Evolutionary conservation across 2,113 vertebrate species (phyloP).

Genomic region (Dicentrarchus labrax): DNA sequence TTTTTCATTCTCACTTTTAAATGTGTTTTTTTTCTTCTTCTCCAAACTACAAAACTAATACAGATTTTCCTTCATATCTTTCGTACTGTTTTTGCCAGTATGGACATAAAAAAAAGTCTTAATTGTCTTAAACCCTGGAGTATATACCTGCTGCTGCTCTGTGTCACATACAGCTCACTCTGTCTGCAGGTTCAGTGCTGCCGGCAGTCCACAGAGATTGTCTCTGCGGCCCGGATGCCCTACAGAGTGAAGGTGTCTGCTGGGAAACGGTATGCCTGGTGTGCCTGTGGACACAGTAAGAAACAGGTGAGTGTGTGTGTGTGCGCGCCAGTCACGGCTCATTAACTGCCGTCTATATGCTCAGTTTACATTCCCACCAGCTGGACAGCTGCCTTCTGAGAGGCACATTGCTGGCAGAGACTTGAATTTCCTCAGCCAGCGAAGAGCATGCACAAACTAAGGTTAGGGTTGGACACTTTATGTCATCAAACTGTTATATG

Average conservation of each 20-base stretch:
- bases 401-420: not conserved
- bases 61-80: too few relatives aligned
- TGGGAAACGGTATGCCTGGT: conserved; percentile 90
- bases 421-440: not conserved
- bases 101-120: too few relatives aligned
- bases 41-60: too few relatives aligned
- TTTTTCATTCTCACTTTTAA: too few relatives aligned
- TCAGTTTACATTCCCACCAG: not conserved
- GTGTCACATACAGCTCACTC: not conserved
- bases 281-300: conserved; percentile 89
- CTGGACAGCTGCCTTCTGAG: not conserved
- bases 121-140: too few relatives aligned
- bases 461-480: too few relatives aligned
- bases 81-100: too few relatives aligned
- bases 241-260: conserved; percentile 85
- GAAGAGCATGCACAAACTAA: too few relatives aligned
- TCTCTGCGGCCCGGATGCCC: conserved; percentile 86
- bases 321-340: not conserved
- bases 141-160: not conserved
- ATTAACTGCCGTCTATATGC: not conserved
- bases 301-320: conserved; percentile 85
- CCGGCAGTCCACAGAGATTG: conserved; percentile 46
- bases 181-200: conserved; percentile 49
- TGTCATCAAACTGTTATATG: not conserved
- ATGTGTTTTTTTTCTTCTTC: too few relatives aligned